Percentiles rank a stretch among this genome's conserved stretches.
These are phyloP conservation scores for Triplophysa yarkandensis DNA, from an alignment of 2,797 vertebrate species.

Conservation along the genomic window DNA sequence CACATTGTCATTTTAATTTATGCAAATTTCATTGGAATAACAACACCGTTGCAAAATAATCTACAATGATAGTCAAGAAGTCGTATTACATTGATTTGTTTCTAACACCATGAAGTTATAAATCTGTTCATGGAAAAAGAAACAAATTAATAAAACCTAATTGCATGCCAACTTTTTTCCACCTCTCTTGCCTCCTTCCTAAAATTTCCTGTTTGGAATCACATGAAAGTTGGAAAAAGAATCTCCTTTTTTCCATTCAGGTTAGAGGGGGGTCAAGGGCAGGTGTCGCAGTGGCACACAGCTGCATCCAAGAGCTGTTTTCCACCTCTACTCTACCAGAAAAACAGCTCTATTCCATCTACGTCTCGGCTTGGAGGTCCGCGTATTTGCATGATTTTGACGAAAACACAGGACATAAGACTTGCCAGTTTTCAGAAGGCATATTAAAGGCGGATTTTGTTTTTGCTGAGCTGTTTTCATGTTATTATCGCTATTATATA, in stretches of 20 bases:
- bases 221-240: constrained; percentile 53
- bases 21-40: background rate
- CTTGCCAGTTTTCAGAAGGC: constrained; percentile 32
- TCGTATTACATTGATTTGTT: constrained; percentile 8
- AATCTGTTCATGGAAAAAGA: constrained; percentile 27
- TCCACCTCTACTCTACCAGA: constrained; percentile 35
- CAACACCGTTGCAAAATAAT: background rate
- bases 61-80: constrained; percentile 4
- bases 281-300: constrained; percentile 51
- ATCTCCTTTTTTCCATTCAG: constrained; percentile 42
- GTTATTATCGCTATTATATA: background rate
- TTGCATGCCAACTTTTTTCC: constrained; percentile 41
- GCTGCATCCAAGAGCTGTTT: constrained; percentile 56
- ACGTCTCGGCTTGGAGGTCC: constrained; percentile 29
- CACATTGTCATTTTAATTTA: background rate
- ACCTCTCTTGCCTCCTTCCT: constrained; percentile 48
- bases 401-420: constrained; percentile 42
- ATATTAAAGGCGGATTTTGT: constrained; percentile 28
- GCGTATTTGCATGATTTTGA: constrained; percentile 13
- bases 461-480: constrained; percentile 24
- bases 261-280: constrained; percentile 53
- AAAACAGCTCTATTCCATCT: constrained; percentile 40
- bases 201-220: constrained; percentile 57
- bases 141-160: constrained; percentile 24
- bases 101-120: constrained; percentile 24